These are phyloP conservation scores for Typhlomys cinereus DNA, from an alignment of 2,113 vertebrate species.

Conservation along the genomic window DNA sequence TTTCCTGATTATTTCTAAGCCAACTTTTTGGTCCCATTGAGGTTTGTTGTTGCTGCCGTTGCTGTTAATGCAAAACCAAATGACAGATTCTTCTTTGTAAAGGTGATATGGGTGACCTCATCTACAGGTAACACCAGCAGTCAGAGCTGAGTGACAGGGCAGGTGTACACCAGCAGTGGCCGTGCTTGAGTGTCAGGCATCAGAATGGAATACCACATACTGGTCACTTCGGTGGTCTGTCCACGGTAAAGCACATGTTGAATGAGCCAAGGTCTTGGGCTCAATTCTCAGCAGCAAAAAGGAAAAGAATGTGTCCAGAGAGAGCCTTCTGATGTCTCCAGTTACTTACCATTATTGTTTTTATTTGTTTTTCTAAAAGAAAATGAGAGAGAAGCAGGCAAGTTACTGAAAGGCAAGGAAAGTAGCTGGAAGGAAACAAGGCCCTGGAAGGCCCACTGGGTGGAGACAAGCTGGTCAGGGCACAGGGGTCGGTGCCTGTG, in stretches of 20 bases:
- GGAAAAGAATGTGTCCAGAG: background rate
- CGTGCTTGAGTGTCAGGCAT: background rate
- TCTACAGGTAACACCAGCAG: background rate
- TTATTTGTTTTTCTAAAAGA: background rate
- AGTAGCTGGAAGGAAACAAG: background rate
- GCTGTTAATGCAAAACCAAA: conserved; percentile 1
- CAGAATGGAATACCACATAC: background rate
- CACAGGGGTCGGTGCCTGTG: accelerated
- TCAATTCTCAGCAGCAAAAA: background rate
- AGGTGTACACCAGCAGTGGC: background rate
- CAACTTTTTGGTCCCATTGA: conserved; percentile 4
- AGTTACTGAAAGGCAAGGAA: background rate
- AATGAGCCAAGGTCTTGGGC: too few relatives aligned
- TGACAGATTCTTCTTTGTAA: conserved; percentile 31
- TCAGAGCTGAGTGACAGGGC: background rate
- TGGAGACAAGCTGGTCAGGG: background rate
- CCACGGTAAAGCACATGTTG: background rate
- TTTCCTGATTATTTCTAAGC: conserved; percentile 50
- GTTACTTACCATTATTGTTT: background rate
- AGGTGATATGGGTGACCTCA: background rate
- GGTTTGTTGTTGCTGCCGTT: conserved; percentile 4
- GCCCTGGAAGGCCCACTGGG: background rate
- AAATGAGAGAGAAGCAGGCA: background rate
- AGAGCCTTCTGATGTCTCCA: background rate
- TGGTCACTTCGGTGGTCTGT: background rate